Percentiles rank a stretch among this genome's conserved stretches.
Evolutionary conservation across 2,113 vertebrate genomes (phyloP).

Genomic region (Monarcha castaneiventris): DNA sequence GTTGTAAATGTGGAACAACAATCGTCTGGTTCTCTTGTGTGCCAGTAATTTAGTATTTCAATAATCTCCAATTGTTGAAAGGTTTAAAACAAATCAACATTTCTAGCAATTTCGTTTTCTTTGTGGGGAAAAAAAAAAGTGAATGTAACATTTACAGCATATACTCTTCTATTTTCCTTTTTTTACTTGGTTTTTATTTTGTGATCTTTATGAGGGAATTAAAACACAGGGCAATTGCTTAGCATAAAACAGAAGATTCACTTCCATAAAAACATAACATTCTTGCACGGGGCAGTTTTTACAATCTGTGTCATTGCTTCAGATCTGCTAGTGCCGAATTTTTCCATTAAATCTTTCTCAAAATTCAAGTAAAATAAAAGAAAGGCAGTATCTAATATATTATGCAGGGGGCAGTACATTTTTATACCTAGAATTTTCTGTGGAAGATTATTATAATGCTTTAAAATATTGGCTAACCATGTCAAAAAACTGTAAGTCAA

Average conservation of each 20-base stretch:
- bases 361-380: background rate
- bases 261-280: background rate
- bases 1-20: constrained; percentile 44
- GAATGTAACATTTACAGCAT: constrained; percentile 11
- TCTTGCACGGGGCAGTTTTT: background rate
- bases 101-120: constrained; percentile 41
- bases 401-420: background rate
- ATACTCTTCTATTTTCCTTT: background rate
- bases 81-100: constrained; percentile 63
- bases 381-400: background rate
- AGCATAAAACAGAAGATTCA: background rate
- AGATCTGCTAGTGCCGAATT: background rate
- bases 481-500: background rate
- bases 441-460: background rate
- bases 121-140: background rate
- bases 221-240: constrained; percentile 6
- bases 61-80: constrained; percentile 50
- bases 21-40: constrained; percentile 57
- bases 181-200: background rate
- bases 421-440: background rate
- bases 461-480: background rate
- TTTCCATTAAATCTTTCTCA: background rate
- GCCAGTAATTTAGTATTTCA: constrained; percentile 61
- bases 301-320: background rate
- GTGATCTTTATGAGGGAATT: constrained; percentile 15